These are phyloP conservation scores for Hystrix cristata DNA, from an alignment of 2,113 vertebrate species.

Conservation along the genomic window DNA sequence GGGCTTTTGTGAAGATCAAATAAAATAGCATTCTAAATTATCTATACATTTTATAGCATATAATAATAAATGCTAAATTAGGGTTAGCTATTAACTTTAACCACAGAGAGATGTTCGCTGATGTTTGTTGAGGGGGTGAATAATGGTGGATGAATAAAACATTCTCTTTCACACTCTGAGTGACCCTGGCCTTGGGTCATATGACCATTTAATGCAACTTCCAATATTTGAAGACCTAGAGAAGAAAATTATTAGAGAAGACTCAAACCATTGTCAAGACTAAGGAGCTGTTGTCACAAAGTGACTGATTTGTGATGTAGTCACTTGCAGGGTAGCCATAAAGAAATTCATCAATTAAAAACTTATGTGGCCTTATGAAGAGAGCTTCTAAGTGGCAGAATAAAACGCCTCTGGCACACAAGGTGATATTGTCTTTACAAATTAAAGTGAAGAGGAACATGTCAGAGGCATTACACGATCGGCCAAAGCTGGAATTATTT, in stretches of 20 bases:
- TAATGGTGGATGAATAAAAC: neutral
- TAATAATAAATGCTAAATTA: neutral
- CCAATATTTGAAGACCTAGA: neutral
- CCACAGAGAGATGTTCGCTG: neutral
- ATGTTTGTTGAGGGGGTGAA: neutral
- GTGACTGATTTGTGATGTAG: neutral
- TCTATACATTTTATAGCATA: neutral
- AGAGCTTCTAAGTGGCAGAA: neutral
- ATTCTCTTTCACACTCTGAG: neutral
- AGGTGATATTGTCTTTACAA: neutral
- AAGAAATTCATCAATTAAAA: neutral
- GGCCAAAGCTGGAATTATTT: neutral
- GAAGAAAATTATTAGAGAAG: neutral
- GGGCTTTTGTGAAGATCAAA: neutral
- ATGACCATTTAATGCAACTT: neutral
- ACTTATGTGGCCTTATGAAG: neutral
- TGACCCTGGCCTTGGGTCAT: neutral
- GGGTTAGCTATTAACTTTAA: neutral
- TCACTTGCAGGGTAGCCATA: neutral
- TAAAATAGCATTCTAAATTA: neutral
- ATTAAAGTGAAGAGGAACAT: neutral
- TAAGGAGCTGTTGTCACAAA: neutral
- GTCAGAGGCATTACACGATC: neutral
- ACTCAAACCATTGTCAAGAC: neutral
- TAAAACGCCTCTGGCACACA: neutral